These are phyloP conservation scores for Paratilapia polleni DNA, from an alignment of 2,113 vertebrate species.

Conservation along the genomic window DNA sequence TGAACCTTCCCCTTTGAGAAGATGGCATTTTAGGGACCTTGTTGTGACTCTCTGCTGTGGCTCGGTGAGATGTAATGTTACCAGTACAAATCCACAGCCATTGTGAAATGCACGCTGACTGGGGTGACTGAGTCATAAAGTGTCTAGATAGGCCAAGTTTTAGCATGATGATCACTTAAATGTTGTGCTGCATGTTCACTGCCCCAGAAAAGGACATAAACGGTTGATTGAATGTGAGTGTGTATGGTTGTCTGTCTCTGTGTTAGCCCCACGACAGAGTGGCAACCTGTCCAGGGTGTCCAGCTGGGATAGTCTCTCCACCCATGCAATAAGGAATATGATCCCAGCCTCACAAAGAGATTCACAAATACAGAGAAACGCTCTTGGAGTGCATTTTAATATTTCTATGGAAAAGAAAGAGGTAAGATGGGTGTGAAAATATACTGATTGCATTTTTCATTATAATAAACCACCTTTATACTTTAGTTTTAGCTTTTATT, in stretches of 20 bases:
- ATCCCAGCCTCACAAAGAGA: slow-evolving; percentile 32
- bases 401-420: background rate
- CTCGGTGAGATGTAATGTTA: background rate
- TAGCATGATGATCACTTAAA: background rate
- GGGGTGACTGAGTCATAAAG: slow-evolving; percentile 3
- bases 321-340: slow-evolving; percentile 59
- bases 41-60: too few relatives aligned
- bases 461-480: background rate
- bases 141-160: background rate
- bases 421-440: background rate
- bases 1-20: background rate
- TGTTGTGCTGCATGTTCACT: background rate
- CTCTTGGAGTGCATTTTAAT: background rate
- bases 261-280: too few relatives aligned
- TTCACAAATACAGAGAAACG: background rate
- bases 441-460: background rate
- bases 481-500: background rate
- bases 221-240: too few relatives aligned
- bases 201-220: background rate
- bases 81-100: background rate
- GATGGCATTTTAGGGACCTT: background rate
- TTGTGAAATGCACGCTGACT: background rate
- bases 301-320: too few relatives aligned
- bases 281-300: too few relatives aligned
- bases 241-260: too few relatives aligned